phyloP scores from a whole-genome alignment of 2,888 invertebrate genomes.

The Drosophila monieri region DNA sequence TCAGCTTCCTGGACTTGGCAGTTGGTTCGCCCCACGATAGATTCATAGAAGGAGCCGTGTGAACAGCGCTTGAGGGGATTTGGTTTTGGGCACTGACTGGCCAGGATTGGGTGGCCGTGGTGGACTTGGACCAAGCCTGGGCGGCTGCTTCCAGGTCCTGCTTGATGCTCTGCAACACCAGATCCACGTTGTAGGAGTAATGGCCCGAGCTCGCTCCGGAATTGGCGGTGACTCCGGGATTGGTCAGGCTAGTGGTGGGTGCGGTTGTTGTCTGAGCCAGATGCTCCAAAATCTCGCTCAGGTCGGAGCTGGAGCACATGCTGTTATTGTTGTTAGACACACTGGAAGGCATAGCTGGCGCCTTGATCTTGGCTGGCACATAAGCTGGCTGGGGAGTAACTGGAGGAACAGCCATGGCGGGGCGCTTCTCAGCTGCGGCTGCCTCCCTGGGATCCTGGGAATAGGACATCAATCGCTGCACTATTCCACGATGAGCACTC shows the following conservation, averaged over 20 bases:
- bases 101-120: constrained; percentile 41
- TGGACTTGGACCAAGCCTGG: constrained; percentile 67
- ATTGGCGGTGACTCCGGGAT: constrained; percentile 6
- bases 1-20: constrained; percentile 60
- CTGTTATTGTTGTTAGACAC: constrained; percentile 2
- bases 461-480: constrained; percentile 77
- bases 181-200: constrained; percentile 66
- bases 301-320: constrained; percentile 50
- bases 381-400: constrained; percentile 17
- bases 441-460: constrained; percentile 66
- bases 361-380: constrained; percentile 38
- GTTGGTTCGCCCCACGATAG: constrained; percentile 70
- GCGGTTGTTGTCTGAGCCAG: constrained; percentile 54
- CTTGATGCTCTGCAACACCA: constrained; percentile 67
- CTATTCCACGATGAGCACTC: constrained; percentile 73
- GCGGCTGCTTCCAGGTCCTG: constrained; percentile 70
- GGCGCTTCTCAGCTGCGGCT: constrained; percentile 45
- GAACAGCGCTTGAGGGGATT: constrained; percentile 24
- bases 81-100: constrained; percentile 17
- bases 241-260: constrained; percentile 22
- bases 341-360: constrained; percentile 3
- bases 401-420: constrained; percentile 3
- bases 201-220: constrained; percentile 37
- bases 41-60: constrained; percentile 59
- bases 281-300: constrained; percentile 65